Evolutionary conservation across 1,140 invertebrate genomes (phyloP), one percentile per base, ranked within the genome.

Genomic region (Scaptomyza graminum): DNA sequence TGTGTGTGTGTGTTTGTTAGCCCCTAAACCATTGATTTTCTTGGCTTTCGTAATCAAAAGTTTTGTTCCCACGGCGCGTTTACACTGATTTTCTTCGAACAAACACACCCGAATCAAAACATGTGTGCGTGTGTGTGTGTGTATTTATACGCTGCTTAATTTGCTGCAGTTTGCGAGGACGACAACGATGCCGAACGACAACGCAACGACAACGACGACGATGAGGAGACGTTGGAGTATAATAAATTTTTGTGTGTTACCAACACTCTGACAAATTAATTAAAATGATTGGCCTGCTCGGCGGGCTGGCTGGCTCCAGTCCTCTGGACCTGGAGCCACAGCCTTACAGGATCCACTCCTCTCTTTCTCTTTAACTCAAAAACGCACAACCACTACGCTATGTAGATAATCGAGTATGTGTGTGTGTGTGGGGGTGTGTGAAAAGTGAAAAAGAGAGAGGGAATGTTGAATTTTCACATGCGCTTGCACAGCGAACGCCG

Each of bases 241-340:
- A 90, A 90, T 90, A 90, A 90, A 90, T 90, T 90, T 85, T 76
- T 90, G 88, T 85, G 83, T 90, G 80, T 72, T 79, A 90, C 83
- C 89, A 90, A 88, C 84, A 85, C 88, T 89, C 83, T 90, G 83
- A 89, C 89, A 90, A 90, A 90, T 90, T 90, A 90, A 90, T 90
- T 90, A 90, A 90, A 90, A 90, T 90, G 89, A 89, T 90, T 90
- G 89, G 83, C 83, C 83, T 76, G 83, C 83, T 87, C 69, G 39
- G 39, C 62, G 50, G 57, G 64, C 59, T 65, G 64, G 46, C 68
- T 52, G 51, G 11, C 25, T 47, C 31, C 49, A 12, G 28, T 59
- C 4, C 60, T 22, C 18, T 18, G 22, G 31, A 31, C 8, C 47
- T 43, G 22, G 47, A 34, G 31, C 7, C 34, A 50, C 15, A 34